A percentile compares a stretch with the other conserved stretches of the same genome.
Conservation (phyloP, 2,113 vertebrate species). For the Genyomyrus donnyi region DNA sequence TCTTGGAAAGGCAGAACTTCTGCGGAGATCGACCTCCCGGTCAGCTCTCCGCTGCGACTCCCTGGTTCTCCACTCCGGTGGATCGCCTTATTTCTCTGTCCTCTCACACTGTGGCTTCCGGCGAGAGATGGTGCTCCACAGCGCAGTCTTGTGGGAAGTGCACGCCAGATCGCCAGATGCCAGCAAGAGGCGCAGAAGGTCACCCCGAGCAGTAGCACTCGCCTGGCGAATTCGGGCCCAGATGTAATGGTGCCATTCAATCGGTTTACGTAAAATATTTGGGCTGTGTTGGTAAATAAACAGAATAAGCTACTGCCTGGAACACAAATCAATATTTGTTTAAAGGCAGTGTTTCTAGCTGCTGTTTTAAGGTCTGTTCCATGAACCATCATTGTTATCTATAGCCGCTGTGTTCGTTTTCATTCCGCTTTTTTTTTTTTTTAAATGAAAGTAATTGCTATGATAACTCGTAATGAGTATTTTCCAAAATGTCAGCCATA, state of each 20-base stretch:
- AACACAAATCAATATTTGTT: neutral
- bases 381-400: neutral
- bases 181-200: neutral
- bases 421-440: neutral
- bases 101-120: neutral
- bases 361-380: conserved; percentile 1
- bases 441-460: neutral
- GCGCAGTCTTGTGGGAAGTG: neutral
- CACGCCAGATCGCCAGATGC: neutral
- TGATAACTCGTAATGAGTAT: neutral
- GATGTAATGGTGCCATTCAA: conserved; percentile 8
- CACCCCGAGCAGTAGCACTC: neutral
- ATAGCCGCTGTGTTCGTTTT: neutral
- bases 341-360: conserved; percentile 11
- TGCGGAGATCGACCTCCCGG: neutral
- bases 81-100: conserved; percentile 4
- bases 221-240: neutral
- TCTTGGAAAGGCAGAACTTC: neutral
- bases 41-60: neutral
- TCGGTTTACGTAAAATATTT: conserved; percentile 28
- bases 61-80: neutral
- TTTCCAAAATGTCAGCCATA: neutral
- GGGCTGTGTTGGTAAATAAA: conserved; percentile 26
- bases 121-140: neutral
- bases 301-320: too few species aligned